These are phyloP conservation scores for Philopotamus ludificatus DNA, from an alignment of 1,140 invertebrate genomes.

Conservation along the genomic window DNA sequence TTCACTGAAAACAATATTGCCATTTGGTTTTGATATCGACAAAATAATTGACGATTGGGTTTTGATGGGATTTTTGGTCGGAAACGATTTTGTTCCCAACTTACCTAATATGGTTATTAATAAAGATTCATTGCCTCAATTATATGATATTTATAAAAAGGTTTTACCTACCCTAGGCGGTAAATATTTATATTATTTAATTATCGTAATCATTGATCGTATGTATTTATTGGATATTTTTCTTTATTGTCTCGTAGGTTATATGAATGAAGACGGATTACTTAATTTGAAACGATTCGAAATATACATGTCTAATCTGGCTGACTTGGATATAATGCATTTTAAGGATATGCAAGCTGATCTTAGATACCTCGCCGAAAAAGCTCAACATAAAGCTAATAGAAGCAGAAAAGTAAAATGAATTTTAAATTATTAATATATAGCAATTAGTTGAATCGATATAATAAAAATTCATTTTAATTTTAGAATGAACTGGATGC, in stretches of 20 bases:
- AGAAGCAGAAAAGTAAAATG: no score
- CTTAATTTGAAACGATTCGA: conserved; percentile 85
- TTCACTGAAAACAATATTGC: conserved; percentile 66
- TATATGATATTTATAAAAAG: conserved; percentile 87
- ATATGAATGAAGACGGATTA: conserved; percentile 87
- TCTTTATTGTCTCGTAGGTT: conserved; percentile 61
- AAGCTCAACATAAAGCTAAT: no score
- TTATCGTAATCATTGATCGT: conserved; percentile 14
- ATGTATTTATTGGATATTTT: no score
- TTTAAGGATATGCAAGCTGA: conserved; percentile 85
- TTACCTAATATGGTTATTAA: conserved; percentile 91
- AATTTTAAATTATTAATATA: no score
- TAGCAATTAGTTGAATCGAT: no score
- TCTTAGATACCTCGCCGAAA: conserved; percentile 81
- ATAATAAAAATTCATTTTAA: no score
- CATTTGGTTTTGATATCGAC: conserved; percentile 79
- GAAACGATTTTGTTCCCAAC: conserved; percentile 97
- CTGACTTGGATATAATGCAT: conserved; percentile 77
- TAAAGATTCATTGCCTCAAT: conserved; percentile 79
- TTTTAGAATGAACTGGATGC: no score
- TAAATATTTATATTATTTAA: conserved; percentile 46
- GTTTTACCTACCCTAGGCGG: conserved; percentile 84
- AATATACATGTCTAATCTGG: conserved; percentile 77
- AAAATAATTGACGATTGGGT: conserved; percentile 77
- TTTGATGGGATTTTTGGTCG: conserved; percentile 92